These are phyloP conservation scores for Fringilla coelebs DNA, from an alignment of 2,797 vertebrate genomes.

Conservation along the genomic window DNA sequence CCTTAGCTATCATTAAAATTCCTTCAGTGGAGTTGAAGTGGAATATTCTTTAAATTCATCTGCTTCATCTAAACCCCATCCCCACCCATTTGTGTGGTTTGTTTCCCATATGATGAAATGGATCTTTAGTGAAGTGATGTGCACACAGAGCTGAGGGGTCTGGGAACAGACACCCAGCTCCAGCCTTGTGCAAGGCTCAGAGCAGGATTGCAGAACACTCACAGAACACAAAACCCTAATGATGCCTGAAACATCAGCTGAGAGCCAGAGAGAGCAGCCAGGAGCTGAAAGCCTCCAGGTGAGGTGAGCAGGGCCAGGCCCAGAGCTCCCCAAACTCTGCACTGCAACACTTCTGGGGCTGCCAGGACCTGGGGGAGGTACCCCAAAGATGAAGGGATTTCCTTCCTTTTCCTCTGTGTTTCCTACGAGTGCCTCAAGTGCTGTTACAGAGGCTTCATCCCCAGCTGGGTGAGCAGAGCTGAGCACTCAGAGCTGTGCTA, in stretches of 20 bases:
- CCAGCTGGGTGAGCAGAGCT: background rate
- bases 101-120: background rate
- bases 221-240: background rate
- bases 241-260: background rate
- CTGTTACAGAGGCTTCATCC: background rate
- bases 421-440: background rate
- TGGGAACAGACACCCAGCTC: background rate
- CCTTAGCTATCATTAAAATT: background rate
- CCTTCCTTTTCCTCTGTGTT: background rate
- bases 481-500: background rate
- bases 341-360: background rate
- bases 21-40: background rate
- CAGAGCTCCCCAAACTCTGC: background rate
- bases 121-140: background rate
- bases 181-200: background rate
- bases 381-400: background rate
- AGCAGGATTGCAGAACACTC: background rate
- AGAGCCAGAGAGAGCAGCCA: background rate
- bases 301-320: background rate
- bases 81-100: background rate
- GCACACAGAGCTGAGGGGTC: background rate
- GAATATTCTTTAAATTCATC: background rate
- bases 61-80: background rate
- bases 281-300: background rate
- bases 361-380: background rate